Base-by-base conservation (phyloP, 30 jellyfish, hydroid and myxozoan genomes). In the Nemopilema nomurai region DNA sequence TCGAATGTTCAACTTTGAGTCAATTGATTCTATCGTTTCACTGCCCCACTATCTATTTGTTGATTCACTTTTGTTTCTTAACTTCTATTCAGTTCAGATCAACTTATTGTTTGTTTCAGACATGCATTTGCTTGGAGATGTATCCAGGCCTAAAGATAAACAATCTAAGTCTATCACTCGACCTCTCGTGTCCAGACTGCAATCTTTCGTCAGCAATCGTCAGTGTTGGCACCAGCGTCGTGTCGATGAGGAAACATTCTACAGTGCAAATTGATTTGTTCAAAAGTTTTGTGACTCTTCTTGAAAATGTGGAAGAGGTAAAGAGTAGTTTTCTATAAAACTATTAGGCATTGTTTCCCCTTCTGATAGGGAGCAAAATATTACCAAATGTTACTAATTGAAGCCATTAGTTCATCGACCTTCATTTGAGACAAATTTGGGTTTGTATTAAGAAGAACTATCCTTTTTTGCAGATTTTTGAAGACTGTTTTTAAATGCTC, bases 161-260 rank as follows among this genome's bases (percentile, higher is more conserved):
- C 67, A 70, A 74, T 19, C 69, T 84, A 21, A 20, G 68, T 24
- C 49, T 57, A 21, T 41, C 82, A n/a, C 41, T 84, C 28, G 93
- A 84, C 51, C 63, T 84, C 8, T 74, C 87, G 7, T 84, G 93
- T 26, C 87, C 82, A 20, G 85, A 84, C 7, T 84, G 93, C 27
- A 66, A 8, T 0, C 51, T 84, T 23, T 23, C 93, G 33, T 84
- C 93, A 7, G 93, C 87, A 6, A 74, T 68, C 20, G 70, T 84
- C 85, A 84, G 83, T 74, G 93, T 75, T 49, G 93, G 93, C 21
- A 57, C 93, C 25, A 84, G 93, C 69, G 50, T 74, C 65, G 53
- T 74, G 0, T 51, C 93, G 23, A 84, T 84, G 93, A 51, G 93
- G 32, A 65, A 76, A 21, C 33, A 53, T 7, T 79, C 93, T 28